These are phyloP conservation scores for Pollenia angustigena DNA, from an alignment of 2,888 invertebrate genomes.

Conservation along the genomic window DNA sequence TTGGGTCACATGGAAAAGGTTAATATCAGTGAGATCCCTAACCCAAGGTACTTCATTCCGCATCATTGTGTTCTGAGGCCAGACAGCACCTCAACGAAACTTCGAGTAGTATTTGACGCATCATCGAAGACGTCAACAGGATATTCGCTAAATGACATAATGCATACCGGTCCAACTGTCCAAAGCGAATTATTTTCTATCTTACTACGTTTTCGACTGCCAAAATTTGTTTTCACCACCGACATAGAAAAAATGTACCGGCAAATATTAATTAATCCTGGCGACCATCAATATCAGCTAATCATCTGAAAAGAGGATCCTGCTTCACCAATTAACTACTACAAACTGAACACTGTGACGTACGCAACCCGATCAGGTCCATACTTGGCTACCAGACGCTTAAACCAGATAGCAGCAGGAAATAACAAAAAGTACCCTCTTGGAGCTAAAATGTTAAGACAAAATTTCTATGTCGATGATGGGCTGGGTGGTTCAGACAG, in stretches of 20 bases:
- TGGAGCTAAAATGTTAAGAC: too few species aligned
- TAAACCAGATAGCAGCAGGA: background rate
- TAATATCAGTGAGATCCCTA: too few species aligned
- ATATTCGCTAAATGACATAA: conserved; percentile 17
- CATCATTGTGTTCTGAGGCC: background rate
- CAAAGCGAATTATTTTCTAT: conserved; percentile 17
- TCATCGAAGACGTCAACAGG: conserved; percentile 6
- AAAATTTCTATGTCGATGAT: background rate
- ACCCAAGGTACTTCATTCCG: too few species aligned
- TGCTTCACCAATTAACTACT: too few species aligned
- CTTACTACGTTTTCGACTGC: conserved; percentile 1
- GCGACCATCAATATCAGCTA: conserved; percentile 4
- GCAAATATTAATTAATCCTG: background rate
- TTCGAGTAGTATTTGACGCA: conserved; percentile 18
- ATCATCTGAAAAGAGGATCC: background rate
- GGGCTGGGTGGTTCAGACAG: conserved; percentile 4
- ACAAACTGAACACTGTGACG: too few species aligned
- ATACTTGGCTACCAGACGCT: background rate
- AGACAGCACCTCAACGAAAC: conserved; percentile 9
- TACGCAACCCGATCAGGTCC: background rate
- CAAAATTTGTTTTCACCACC: conserved; percentile 33
- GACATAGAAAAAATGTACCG: conserved; percentile 21
- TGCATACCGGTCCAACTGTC: conserved; percentile 19
- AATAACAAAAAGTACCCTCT: too few species aligned
- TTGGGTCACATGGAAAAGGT: background rate